Evolutionary conservation across 2,797 vertebrate species (phyloP), one percentile per base, ranked within the genome.

Genomic region (Benthosema pterotum): DNA sequence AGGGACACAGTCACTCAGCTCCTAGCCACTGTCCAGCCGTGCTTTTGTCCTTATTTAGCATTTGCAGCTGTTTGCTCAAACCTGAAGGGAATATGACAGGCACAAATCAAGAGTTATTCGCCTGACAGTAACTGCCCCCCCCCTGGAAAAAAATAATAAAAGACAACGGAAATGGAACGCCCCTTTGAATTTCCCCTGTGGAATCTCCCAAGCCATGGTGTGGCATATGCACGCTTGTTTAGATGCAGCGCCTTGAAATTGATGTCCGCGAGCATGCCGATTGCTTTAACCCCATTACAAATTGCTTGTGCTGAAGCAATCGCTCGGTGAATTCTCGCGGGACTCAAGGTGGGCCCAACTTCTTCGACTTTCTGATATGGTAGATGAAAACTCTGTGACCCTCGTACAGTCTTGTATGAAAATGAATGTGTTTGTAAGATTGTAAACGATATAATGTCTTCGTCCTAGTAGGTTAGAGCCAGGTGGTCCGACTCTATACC

Each of bases 1-100:
- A 80, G 69, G 69, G 75, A 83, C 76, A 79, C 53, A 42, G 63
- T 69, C 60, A 38, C 32, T 38, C 32, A 57, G 69, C 68, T 82
- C 71, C 32, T 82, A 71, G 70, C 64, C 78, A 71, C 73, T 66
- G 80, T 68, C 77, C 69, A 65, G 63, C 64, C 67, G 11, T 77
- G 74, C 69, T 75, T 71, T 49, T 83, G 78, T 88, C 80, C 80
- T 83, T 78, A 79, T 88, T 88, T 84, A 86, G 83, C 77, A 87
- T 86, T 86, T 68, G 55, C 78, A 61, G 67, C 11, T 55, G 3
- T 46, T 13, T 15, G 12, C 14, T 3, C 45, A 46, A 4, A 13
- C 45, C 45, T 46, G 45, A 4, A 46, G 45, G 0, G 57, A 59
- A 82, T 59, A 73, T 66, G n/a, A 49, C 68, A 68, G 67, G 62